Evolutionary conservation across 2,888 invertebrate genomes (phyloP), one percentile per base, ranked within the genome.

Genomic region (Cerceris ruficornis): DNA sequence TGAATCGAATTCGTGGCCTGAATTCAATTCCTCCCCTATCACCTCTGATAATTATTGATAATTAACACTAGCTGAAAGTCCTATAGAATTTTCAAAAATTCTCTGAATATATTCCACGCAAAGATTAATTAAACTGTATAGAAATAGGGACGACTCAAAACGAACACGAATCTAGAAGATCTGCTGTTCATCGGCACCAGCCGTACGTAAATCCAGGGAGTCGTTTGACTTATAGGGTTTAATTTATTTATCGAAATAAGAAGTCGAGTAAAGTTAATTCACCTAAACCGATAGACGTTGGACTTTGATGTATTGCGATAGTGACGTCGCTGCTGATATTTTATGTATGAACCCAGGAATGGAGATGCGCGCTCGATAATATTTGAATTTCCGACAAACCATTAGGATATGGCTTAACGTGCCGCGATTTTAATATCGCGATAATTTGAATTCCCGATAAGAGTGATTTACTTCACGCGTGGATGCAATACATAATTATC

Each of bases 201-300:
- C 17, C 28, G n/a, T 49, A n/a, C 59, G 13, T 17, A 62, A 66
- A 54, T 49, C 28, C 52, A 42, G 14, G 2, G 46, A 55, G 62
- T 76, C 62, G 52, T 49, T 66, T 13, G 75, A 80, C 59, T 71
- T 65, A 49, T 39, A 65, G 66, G 58, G 58, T 61, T 69, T 69
- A 77, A 81, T 74, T 70, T 81, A 73, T 81, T 81, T 81, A 68
- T 73, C 73, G 77, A 70, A 70, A 69, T 77, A 49, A 69, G 65
- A 4, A 65, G 60, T 15, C 65, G 46, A 71, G 39, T 50, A 14
- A 81, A 76, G 64, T 81, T 81, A 81, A 81, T 81, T 69, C 62
- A 61, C 65, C 65, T 70, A 77, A 73, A 81, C 69, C 60, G 77
- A 75, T 72, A 72, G 82, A 50, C 62, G 67, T 73, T 49, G 42